Evolutionary conservation across 2,888 invertebrate species (phyloP).

Genomic region (Acrocyrtus sp.): DNA sequence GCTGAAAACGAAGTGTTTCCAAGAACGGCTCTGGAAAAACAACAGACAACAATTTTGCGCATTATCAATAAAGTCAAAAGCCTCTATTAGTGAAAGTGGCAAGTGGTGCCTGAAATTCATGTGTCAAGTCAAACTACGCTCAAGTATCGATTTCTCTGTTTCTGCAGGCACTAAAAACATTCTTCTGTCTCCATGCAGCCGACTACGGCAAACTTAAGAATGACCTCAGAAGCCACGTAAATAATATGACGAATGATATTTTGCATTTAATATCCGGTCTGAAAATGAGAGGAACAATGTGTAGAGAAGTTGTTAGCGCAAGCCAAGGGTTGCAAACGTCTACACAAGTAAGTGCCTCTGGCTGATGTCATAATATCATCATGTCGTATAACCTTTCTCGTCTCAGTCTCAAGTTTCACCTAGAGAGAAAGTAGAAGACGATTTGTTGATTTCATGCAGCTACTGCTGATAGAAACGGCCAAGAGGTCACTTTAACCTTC

Average conservation of each 20-base stretch:
- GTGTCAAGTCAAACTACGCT: not conserved
- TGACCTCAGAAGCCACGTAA: not conserved
- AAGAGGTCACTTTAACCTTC: slow-evolving; percentile 11
- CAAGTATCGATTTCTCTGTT: not conserved
- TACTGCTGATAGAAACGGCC: slow-evolving; percentile 21
- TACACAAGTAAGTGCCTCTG: too few relatives aligned
- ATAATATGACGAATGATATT: slow-evolving; percentile 25
- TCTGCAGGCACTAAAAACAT: too few relatives aligned
- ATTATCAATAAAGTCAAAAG: not conserved
- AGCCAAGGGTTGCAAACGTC: too few relatives aligned
- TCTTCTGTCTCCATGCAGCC: not conserved
- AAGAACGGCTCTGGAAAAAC: too few relatives aligned
- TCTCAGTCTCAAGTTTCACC: slow-evolving; percentile 8
- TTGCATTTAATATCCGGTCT: slow-evolving; percentile 45
- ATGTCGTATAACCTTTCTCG: not conserved
- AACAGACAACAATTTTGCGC: too few relatives aligned
- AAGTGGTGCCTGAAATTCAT: not conserved
- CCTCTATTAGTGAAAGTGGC: not conserved
- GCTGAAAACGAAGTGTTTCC: too few relatives aligned
- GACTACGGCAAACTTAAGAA: not conserved
- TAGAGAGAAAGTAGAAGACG: slow-evolving; percentile 21
- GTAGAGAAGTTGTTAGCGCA: too few relatives aligned
- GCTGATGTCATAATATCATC: not conserved
- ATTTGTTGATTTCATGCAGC: not conserved
- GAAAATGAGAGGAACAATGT: slow-evolving; percentile 12